Percentiles rank a stretch among this genome's conserved stretches.
Evolutionary conservation across 1,140 invertebrate species (phyloP).

Genomic region (Zaprionus lachaisei): DNA sequence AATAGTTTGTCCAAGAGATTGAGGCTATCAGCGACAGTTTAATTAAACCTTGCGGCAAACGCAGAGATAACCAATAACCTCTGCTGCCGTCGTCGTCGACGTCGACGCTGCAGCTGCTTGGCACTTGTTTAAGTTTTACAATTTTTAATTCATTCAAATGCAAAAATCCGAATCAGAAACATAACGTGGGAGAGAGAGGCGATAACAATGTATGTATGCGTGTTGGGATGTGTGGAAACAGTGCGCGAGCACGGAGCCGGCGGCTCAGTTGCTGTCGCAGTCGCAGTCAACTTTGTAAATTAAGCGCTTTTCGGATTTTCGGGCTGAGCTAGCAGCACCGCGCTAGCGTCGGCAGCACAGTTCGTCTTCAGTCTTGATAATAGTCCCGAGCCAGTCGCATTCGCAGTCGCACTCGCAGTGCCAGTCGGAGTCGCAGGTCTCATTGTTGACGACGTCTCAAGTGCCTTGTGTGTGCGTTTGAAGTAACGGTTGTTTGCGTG

Average conservation of each 20-base stretch:
- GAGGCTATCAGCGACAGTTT: slow-evolving; percentile 13
- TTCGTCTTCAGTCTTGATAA: slow-evolving; percentile 76
- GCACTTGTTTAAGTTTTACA: slow-evolving; percentile 57
- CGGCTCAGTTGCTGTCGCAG: slow-evolving; percentile 14
- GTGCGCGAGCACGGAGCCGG: slow-evolving; percentile 49
- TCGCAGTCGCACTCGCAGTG: slow-evolving; percentile 25
- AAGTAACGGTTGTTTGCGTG: slow-evolving; percentile 73
- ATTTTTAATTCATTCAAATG: slow-evolving; percentile 76
- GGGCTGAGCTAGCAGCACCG: slow-evolving; percentile 40
- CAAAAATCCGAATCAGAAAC: slow-evolving; percentile 48
- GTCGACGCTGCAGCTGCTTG: slow-evolving; percentile 7
- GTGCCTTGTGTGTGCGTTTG: slow-evolving; percentile 36
- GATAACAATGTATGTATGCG: slow-evolving; percentile 47
- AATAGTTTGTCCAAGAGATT: slow-evolving; percentile 26
- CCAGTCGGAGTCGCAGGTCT: neutral
- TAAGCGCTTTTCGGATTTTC: slow-evolving; percentile 48
- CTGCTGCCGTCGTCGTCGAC: neutral
- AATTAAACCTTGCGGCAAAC: slow-evolving; percentile 24
- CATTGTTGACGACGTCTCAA: slow-evolving; percentile 23
- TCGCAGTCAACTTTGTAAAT: slow-evolving; percentile 52
- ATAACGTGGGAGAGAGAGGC: slow-evolving; percentile 9
- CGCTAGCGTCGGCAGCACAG: slow-evolving; percentile 2
- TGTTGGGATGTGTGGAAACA: slow-evolving; percentile 66
- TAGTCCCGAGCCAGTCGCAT: slow-evolving; percentile 47
- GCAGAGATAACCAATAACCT: slow-evolving; percentile 44